Evolutionary conservation across 30 jellyfish, hydroid and myxozoan species (phyloP).

Genomic region (Sanderia malayensis): DNA sequence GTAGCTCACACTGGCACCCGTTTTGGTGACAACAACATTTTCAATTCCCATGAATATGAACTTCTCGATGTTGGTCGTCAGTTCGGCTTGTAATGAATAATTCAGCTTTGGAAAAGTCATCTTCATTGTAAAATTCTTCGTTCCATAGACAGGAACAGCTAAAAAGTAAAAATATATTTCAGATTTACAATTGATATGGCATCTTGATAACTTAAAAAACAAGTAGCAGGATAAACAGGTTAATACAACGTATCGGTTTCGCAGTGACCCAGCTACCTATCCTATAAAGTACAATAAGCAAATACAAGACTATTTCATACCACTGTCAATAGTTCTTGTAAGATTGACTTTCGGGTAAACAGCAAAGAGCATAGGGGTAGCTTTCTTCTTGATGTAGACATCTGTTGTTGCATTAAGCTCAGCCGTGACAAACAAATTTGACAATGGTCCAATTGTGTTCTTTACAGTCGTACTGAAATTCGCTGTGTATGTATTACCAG

Average conservation of each 20-base stretch:
- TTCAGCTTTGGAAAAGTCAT: constrained; percentile 65
- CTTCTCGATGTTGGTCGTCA: constrained; percentile 75
- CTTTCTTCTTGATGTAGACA: constrained; percentile 14
- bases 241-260: no score
- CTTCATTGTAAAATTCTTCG: constrained; percentile 41
- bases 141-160: constrained; percentile 51
- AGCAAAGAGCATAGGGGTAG: constrained; percentile 68
- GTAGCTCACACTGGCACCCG: constrained; percentile 47
- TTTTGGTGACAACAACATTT: constrained; percentile 30
- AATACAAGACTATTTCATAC: constrained; percentile 16
- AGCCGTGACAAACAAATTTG: constrained; percentile 48
- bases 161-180: neutral
- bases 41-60: constrained; percentile 62
- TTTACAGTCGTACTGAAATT: constrained; percentile 67
- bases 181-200: no score
- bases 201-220: no score
- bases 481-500: constrained; percentile 24
- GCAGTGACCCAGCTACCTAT: no score
- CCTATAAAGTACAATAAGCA: no score
- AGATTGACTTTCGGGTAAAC: constrained; percentile 84
- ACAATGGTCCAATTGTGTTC: constrained; percentile 59
- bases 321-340: constrained; percentile 18
- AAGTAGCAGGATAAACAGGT: no score
- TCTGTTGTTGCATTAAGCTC: constrained; percentile 37
- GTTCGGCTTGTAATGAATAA: constrained; percentile 64